Evolutionary conservation across 2,888 invertebrate genomes (phyloP).

Genomic region (Drosophila parthenogenetica): DNA sequence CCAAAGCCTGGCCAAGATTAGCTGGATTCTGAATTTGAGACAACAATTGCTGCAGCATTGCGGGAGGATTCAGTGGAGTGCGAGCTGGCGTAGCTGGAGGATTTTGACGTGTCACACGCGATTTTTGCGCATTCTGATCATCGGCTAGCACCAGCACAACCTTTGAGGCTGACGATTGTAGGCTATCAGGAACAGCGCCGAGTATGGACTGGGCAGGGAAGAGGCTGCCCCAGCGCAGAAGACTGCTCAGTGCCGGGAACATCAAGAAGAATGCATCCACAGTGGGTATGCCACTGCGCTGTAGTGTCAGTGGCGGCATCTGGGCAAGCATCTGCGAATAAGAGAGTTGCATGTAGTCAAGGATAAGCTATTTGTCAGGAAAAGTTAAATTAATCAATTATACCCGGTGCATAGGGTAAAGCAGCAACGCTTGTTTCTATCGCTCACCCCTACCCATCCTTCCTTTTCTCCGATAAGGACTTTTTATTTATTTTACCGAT

Average conservation of each 20-base stretch:
- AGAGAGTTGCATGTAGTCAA: not conserved
- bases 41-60: constrained; percentile 37
- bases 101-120: constrained; percentile 62
- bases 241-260: constrained; percentile 71
- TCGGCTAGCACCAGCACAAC: constrained; percentile 80
- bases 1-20: constrained; percentile 30
- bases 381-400: not conserved
- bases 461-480: too few species aligned
- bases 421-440: not conserved
- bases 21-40: constrained; percentile 35
- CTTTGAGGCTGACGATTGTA: constrained; percentile 66
- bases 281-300: constrained; percentile 43
- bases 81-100: not conserved
- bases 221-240: constrained; percentile 65
- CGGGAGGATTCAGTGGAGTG: not conserved
- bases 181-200: constrained; percentile 52
- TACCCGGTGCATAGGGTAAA: not conserved
- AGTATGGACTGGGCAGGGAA: constrained; percentile 62
- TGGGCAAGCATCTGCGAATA: constrained; percentile 62
- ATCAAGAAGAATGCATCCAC: constrained; percentile 51
- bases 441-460: not conserved
- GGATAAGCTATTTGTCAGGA: not conserved
- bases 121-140: constrained; percentile 59
- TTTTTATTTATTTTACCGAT: too few species aligned
- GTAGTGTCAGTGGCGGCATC: constrained; percentile 37